Evolutionary conservation across 1,140 invertebrate species (phyloP).

Genomic region (Maconellicoccus hirsutus): DNA sequence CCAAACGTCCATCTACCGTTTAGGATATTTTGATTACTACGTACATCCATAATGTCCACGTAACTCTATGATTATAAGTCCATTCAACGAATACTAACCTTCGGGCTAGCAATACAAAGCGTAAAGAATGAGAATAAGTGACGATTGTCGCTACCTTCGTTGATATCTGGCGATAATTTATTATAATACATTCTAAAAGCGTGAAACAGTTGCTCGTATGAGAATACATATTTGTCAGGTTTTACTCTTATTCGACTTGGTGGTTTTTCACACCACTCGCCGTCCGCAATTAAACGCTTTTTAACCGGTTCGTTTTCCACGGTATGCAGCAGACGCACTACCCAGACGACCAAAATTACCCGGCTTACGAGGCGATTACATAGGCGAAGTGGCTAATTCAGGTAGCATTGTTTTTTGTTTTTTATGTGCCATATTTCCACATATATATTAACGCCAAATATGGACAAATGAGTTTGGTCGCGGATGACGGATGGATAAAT

Average conservation of each 20-base stretch:
- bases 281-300: background rate
- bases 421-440: background rate
- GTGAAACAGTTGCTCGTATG: background rate
- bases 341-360: background rate
- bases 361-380: background rate
- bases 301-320: background rate
- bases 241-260: background rate
- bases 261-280: background rate
- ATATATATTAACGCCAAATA: background rate
- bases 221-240: background rate
- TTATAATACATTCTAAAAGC: conserved; percentile 9
- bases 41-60: too few species aligned
- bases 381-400: background rate
- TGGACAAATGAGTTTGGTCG: background rate
- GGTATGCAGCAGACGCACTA: background rate
- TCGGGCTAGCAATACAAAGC: too few species aligned
- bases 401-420: background rate
- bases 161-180: conserved; percentile 6
- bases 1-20: too few species aligned
- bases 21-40: too few species aligned
- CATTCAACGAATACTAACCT: too few species aligned
- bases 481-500: conserved; percentile 1
- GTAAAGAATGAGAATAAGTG: too few species aligned
- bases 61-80: too few species aligned
- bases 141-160: too few species aligned